Evolutionary conservation across 2,888 invertebrate genomes (phyloP), one percentile per base, ranked within the genome.

Genomic region (Drosophila sordidapex): DNA sequence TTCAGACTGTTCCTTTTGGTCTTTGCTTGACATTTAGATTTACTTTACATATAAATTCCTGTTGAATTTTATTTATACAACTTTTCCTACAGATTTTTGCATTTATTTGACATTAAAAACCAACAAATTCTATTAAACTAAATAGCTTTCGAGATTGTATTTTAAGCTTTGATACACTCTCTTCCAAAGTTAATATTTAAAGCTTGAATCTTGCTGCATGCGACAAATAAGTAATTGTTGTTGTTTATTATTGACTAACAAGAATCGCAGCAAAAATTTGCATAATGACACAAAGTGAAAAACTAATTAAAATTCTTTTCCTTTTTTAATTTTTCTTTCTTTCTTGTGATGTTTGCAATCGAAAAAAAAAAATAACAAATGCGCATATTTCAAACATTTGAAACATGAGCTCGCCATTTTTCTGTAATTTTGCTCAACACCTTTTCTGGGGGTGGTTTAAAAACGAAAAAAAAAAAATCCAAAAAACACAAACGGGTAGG

Each of bases 281-380:
- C 82, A 70, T 82, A 84, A 82, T 84, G 76, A 70, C 67, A 65
- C 52, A 53, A 82, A 62, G 62, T 43, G 61, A 70, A 65, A 73
- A 80, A 82, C 76, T 79, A 85, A 84, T 85, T 88, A 78, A 81
- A 88, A 86, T 83, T 75, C 70, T 63, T 81, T 78, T 80, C 61
- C 43, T 70, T 66, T 54, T 56, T 65, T 68, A 58, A 59, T 54
- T 69, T 60, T 60, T 36, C 33, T 61, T 43, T 27, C 36, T 57
- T 60, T 71, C 11, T 36, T 62, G 60, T 61, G 29, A 48, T 58
- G 38, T 61, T 64, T 63, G 51, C 35, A 56, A 38, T 36, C n/a
- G 21, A 40, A 21, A 51, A 18, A 38, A 29, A 38, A 29, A 49
- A 35, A 63, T 61, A 63, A 51, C 61, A 74, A 77, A 66, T 75